These are phyloP conservation scores for Gymnosoma rotundatum DNA, from an alignment of 2,888 invertebrate genomes.

Conservation along the genomic window DNA sequence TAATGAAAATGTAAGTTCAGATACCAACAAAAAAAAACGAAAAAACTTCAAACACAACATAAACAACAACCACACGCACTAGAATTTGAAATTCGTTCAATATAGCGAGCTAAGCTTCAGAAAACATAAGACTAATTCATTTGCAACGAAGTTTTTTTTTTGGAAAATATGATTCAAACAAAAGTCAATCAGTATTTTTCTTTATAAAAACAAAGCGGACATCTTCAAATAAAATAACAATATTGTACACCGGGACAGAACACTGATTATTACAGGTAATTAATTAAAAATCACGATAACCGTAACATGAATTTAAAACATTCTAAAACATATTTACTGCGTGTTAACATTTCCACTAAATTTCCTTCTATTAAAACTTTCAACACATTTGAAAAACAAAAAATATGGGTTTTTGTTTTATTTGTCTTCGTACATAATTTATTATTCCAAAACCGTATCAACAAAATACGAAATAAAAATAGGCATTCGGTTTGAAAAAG, in stretches of 20 bases:
- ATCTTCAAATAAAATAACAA: slow-evolving; percentile 48
- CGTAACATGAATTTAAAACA: slow-evolving; percentile 31
- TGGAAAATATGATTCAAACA: slow-evolving; percentile 5
- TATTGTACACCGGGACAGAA: slow-evolving; percentile 11
- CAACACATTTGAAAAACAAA: neutral
- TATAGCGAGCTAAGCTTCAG: neutral
- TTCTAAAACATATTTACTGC: neutral
- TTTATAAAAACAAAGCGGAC: slow-evolving; percentile 42
- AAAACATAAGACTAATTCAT: neutral
- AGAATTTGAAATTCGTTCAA: neutral
- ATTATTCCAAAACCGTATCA: slow-evolving; percentile 33
- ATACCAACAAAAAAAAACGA: no score
- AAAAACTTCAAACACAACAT: no score
- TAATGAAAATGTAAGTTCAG: no score
- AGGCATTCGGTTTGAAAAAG: slow-evolving; percentile 12
- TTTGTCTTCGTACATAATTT: neutral
- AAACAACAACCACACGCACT: no score
- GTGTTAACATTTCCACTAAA: neutral
- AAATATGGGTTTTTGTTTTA: neutral
- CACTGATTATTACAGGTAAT: slow-evolving; percentile 52
- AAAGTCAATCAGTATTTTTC: slow-evolving; percentile 44
- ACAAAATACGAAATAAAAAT: slow-evolving; percentile 22
- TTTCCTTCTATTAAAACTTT: neutral
- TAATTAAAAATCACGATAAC: slow-evolving; percentile 60
- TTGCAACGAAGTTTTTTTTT: neutral